Base-by-base conservation (phyloP, 1,140 invertebrate species). In the Bombus pyrosoma region DNA sequence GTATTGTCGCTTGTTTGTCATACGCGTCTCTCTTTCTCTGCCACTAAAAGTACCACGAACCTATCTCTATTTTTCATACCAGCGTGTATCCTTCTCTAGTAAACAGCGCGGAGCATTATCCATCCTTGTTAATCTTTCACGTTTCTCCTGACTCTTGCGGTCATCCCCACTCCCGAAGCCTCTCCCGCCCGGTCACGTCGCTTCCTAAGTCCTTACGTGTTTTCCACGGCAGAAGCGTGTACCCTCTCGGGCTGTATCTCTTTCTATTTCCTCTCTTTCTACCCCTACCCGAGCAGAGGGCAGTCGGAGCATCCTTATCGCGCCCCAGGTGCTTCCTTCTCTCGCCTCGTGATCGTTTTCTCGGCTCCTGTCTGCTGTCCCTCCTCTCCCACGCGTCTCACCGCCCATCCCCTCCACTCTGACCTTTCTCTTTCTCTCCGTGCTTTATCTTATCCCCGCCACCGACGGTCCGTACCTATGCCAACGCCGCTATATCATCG, bases 371-470 rank as follows among this genome's bases (percentile, higher is more conserved):
- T n/a, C 72, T 37, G 53, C 43, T 28, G 64, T 32, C 12, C 22
- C 25, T 22, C 32, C 37, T 43, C 41, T 22, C 57, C 72, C 72
- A n/a, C 72, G 43, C 66, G 6, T 8, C 59, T 62, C 62, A 28
- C 64, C 84, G 47, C 47, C 75, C 53, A 10, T 34, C 43, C 22
- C 47, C 34, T 3, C 28, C 62, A 32, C 6, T 43, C 15, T 28
- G 41, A 53, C 74, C 83, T 87, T 83, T 86, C 85, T 87, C 77
- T 76, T 76, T 86, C 77, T 59, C 74, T 86, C 74, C 41, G 59
- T 2, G 75, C 9, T 41, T 25, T n/a, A 62, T 62, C 59, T 62
- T 62, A n/a, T 32, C 57, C 73, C 69, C 39, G 37, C 74, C 88
- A 69, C 82, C 32, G 71, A 59, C 22, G 12, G 64, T 72, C 74